Evolutionary conservation across 2,113 vertebrate genomes (phyloP), one percentile per base, ranked within the genome.

Genomic region (Promerops cafer): DNA sequence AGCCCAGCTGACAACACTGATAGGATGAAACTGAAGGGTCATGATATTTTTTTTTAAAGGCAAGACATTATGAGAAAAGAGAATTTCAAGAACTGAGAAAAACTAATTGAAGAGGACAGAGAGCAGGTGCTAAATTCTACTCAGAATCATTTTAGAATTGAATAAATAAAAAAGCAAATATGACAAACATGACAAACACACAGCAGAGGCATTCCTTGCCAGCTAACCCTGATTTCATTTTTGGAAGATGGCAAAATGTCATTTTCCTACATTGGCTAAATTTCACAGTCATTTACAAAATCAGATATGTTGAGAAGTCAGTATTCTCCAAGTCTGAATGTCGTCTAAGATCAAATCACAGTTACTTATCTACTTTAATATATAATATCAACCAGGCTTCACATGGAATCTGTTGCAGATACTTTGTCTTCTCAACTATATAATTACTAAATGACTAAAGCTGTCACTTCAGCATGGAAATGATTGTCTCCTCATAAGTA

Each of bases 141-240:
- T 84, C 18, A 59, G 30, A 84, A 71, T 26, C 3, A 59, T 71
- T 77, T 63, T 26, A 75, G 65, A 89, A 70, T 21, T 44, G 42
- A 84, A 82, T 89, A 54, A 93, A 83, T 81, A 87, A 78, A 64
- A 23, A 71, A 93, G 26, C 6, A 91, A 80, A 94, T 59, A 92
- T 22, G n/a, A n/a, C n/a, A 69, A 18, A 78, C 26, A 76, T 1
- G 1, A 54, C 7, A 53, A 86, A 53, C 18, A 81, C 37, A 71
- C 2, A 64, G 26, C 15, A 60, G 66, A 82, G 44, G 11, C 1
- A 7, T 77, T 61, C 23, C 64, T 96, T 86, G n/a, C n/a, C 87
- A 59, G 30, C 13, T 66, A 49, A 23, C 23, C 44, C 26, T 57
- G 72, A 77, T 87, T 93, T 94, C n/a, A 7, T 66, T 54, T 40